phyloP scores from a whole-genome alignment of 2,888 invertebrate species.

The Cynaeus angustus region DNA sequence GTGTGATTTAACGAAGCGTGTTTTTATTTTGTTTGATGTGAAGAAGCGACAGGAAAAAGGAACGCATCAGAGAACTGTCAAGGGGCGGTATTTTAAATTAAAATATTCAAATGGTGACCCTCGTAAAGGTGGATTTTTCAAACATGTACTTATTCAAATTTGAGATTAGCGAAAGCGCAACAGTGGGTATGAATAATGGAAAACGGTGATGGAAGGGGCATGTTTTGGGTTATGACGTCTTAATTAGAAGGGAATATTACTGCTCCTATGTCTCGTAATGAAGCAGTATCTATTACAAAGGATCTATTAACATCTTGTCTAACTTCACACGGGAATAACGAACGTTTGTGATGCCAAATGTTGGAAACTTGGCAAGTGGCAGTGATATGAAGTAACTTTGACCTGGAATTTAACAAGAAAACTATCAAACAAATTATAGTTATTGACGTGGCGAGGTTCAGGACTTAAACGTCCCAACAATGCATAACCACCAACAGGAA shows the following conservation, averaged over 20 bases:
- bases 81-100: conserved; percentile 11
- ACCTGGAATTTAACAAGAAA: neutral
- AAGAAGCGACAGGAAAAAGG: neutral
- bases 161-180: conserved; percentile 3
- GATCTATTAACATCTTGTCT: conserved; percentile 44
- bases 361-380: neutral
- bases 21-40: conserved; percentile 17
- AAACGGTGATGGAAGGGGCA: conserved; percentile 15
- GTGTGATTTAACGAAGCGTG: conserved; percentile 35
- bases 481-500: neutral
- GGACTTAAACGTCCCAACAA: neutral
- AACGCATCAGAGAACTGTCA: conserved; percentile 5
- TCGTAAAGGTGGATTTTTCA: neutral
- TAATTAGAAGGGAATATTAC: conserved; percentile 46
- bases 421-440: neutral
- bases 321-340: conserved; percentile 27
- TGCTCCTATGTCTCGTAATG: conserved; percentile 40
- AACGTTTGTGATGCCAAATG: conserved; percentile 4
- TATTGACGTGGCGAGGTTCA: neutral
- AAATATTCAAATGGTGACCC: conserved; percentile 18
- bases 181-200: conserved; percentile 16
- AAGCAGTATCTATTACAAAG: conserved; percentile 49
- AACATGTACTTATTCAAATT: conserved; percentile 9
- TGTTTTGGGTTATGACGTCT: conserved; percentile 42
- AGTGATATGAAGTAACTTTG: neutral